These are phyloP conservation scores for Haplochromis vanheusdeni DNA, from an alignment of 2,113 vertebrate genomes.

Conservation along the genomic window DNA sequence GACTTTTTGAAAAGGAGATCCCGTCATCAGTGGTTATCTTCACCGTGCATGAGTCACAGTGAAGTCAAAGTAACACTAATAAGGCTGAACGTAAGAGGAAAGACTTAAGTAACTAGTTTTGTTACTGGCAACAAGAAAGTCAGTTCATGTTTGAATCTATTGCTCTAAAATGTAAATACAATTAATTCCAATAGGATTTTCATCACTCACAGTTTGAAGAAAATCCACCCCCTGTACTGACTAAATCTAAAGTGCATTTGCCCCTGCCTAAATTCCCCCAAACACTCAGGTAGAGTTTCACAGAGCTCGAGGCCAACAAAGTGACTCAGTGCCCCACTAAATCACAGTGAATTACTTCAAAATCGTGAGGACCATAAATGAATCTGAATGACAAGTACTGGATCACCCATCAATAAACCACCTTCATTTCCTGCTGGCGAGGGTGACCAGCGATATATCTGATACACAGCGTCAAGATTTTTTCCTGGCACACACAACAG, in stretches of 20 bases:
- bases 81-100: background rate
- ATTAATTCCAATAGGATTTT: background rate
- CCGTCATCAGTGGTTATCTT: background rate
- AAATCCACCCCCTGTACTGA: background rate
- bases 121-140: background rate
- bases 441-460: background rate
- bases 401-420: constrained; percentile 43
- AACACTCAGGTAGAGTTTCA: constrained; percentile 28
- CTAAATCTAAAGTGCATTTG: constrained; percentile 22
- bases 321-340: constrained; percentile 36
- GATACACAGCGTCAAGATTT: background rate
- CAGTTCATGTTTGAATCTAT: background rate
- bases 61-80: background rate
- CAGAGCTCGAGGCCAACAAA: constrained; percentile 10
- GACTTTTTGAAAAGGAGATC: background rate
- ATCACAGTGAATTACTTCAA: constrained; percentile 29
- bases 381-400: constrained; percentile 33
- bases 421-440: constrained; percentile 35
- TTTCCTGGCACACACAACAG: background rate
- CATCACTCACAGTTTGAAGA: background rate
- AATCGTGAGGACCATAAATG: constrained; percentile 25
- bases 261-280: background rate
- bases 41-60: background rate
- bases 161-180: background rate
- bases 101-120: background rate